These are phyloP conservation scores for Leucoraja ocellata DNA, from an alignment of 2,797 vertebrate species.

Conservation along the genomic window DNA sequence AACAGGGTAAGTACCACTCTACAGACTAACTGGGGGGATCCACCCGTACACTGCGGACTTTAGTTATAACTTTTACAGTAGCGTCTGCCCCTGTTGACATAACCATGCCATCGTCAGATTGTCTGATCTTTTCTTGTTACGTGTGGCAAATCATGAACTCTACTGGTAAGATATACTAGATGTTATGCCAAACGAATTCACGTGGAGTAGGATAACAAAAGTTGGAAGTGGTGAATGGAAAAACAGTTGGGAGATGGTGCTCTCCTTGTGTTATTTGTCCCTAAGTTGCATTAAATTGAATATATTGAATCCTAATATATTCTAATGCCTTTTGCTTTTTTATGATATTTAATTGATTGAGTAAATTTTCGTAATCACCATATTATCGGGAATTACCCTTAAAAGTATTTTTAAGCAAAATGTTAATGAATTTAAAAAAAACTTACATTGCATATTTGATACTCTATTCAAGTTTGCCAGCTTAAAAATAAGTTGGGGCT, in stretches of 20 bases:
- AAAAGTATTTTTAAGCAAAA: neutral
- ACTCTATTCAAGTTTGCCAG: neutral
- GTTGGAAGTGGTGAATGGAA: neutral
- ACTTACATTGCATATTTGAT: neutral
- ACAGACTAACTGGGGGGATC: neutral
- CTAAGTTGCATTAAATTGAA: neutral
- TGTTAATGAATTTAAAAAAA: neutral
- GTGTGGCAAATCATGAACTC: neutral
- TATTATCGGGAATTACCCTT: neutral
- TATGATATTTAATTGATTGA: neutral
- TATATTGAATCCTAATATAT: neutral
- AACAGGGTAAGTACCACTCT: constrained; percentile 73
- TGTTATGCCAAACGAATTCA: neutral
- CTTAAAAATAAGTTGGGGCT: too few relatives aligned
- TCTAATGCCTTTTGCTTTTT: neutral
- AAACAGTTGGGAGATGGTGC: neutral
- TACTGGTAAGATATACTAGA: too few relatives aligned
- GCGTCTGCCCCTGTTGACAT: neutral
- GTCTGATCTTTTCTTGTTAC: too few relatives aligned
- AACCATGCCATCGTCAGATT: neutral
- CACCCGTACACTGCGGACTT: constrained; percentile 8
- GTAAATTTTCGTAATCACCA: too few relatives aligned
- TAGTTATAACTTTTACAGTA: neutral
- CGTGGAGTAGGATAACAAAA: neutral
- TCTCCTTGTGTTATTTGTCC: neutral